Evolutionary conservation across 2,113 vertebrate genomes (phyloP), one percentile per base, ranked within the genome.

Genomic region (Pelobates fuscus): DNA sequence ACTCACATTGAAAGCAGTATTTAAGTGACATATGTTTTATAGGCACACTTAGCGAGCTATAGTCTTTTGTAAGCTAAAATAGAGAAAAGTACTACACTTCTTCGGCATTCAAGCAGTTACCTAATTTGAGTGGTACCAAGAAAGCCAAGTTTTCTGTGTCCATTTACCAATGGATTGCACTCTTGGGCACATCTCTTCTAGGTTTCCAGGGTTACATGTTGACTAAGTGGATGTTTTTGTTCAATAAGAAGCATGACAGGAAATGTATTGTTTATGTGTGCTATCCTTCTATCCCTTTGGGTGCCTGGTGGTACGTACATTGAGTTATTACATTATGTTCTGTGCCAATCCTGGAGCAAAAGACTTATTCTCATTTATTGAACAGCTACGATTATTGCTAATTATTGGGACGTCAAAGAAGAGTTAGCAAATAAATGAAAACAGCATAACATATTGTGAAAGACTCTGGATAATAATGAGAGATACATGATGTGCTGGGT

Each of bases 211-310:
- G 12, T 37, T 14, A 15, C 41, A 25, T 18, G 18, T n/a, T 29
- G 25, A 17, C 25, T 8, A 14, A 49, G 1, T 46, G 29, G 0
- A 60, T 43, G 41, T 52, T 29, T 43, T 44, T 54, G 12, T 18
- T 14, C 2, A 17, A 23, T 72, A 72, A 63, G 32, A 63, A 37
- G 26, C 59, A 23, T 72, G 26, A 54, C 44, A 25, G 15, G 49
- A 62, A 30, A 63, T 46, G 32, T 30, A 71, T 71, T 62, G 44
- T 37, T 24, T 63, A 21, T 2, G 5, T 49, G 15, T 54, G 59
- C 10, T 54, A 37, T 25, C 12, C 6, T 32, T 72, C 17, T 54
- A 30, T 54, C 25, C 5, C 61, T 63, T 25, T n/a, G 20, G 44
- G 58, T 17, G 43, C 57, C 69, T 5, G 5, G 30, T 43, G 43